Evolutionary conservation across 2,113 vertebrate genomes (phyloP).

Genomic region (Diphyllodes magnificus): DNA sequence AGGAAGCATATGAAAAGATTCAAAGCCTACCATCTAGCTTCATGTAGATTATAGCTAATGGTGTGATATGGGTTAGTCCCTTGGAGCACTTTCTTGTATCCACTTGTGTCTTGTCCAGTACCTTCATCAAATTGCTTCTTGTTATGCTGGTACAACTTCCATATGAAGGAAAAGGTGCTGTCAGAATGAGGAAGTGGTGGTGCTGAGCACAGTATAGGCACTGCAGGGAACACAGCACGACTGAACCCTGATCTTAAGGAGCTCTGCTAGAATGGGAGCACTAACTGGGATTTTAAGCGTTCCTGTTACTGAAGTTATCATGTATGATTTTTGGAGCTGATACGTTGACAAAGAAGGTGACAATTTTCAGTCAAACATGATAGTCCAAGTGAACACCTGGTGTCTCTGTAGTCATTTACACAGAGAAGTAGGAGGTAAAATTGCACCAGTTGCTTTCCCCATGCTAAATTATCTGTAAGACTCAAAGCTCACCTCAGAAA

Average conservation of each 20-base stretch:
- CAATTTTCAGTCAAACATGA: neutral
- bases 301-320: neutral
- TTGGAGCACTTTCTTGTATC: neutral
- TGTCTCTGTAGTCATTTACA: neutral
- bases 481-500: constrained; percentile 24
- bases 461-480: neutral
- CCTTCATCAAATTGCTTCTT: neutral
- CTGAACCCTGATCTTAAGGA: neutral
- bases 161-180: neutral
- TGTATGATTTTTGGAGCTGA: neutral
- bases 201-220: neutral
- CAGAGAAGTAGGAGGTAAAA: neutral
- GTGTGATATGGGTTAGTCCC: neutral
- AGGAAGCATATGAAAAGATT: neutral
- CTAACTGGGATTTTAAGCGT: neutral
- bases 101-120: neutral
- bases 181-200: neutral
- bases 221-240: neutral
- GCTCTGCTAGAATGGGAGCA: neutral
- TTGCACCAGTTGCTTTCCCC: neutral
- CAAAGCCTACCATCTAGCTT: neutral
- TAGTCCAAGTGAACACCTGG: neutral
- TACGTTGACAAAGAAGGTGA: neutral
- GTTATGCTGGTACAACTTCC: neutral
- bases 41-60: neutral